Conservation (phyloP, 2,113 vertebrate species). For the Upupa epops region DNA sequence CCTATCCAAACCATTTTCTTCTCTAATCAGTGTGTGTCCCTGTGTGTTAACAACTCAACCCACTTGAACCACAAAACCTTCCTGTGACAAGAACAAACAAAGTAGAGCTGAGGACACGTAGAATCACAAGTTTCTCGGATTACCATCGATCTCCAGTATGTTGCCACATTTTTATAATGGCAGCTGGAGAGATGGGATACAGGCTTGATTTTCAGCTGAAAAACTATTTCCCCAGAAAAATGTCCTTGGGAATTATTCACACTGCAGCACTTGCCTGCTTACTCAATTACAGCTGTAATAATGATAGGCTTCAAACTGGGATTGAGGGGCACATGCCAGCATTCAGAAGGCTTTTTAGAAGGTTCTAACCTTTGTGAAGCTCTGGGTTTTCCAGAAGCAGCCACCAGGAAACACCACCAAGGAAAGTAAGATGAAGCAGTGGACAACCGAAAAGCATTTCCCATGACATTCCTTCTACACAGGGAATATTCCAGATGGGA, state of each 20-base stretch:
- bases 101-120: neutral
- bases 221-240: constrained; percentile 4
- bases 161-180: neutral
- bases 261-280: neutral
- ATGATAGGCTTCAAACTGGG: neutral
- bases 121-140: neutral
- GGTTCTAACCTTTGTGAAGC: neutral
- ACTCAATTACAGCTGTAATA: constrained; percentile 12
- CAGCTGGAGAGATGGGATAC: neutral
- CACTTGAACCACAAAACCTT: neutral
- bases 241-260: constrained; percentile 24
- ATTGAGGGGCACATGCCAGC: neutral
- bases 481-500: neutral
- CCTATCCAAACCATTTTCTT: constrained; percentile 11
- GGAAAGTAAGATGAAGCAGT: neutral
- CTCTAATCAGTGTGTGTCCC: neutral
- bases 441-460: neutral
- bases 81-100: neutral
- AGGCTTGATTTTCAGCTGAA: neutral
- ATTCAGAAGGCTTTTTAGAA: constrained; percentile 5
- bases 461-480: neutral
- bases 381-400: neutral
- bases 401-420: neutral
- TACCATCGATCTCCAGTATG: neutral
- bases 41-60: constrained; percentile 2